A percentile compares a stretch with the other conserved stretches of the same genome.
These are phyloP conservation scores for Suncus etruscus DNA, from an alignment of 2,113 vertebrate species.

Conservation along the genomic window DNA sequence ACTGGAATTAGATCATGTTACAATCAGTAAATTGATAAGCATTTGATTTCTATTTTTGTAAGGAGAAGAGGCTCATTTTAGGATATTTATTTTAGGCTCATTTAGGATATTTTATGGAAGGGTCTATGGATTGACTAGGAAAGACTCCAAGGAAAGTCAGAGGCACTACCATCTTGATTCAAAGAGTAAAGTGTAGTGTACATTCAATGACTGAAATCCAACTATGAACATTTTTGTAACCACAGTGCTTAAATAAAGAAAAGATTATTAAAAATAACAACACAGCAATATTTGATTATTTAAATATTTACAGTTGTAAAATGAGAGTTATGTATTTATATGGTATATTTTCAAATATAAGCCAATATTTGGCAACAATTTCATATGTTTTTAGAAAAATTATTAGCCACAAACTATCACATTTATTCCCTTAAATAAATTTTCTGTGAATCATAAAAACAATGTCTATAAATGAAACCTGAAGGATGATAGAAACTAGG, in stretches of 20 bases:
- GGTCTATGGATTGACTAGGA: neutral
- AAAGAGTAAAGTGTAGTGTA: too few relatives aligned
- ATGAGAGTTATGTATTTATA: neutral
- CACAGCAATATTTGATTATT: too few relatives aligned
- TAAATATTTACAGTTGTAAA: neutral
- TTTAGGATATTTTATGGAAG: neutral
- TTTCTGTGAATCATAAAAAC: constrained; percentile 15
- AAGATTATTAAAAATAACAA: too few relatives aligned
- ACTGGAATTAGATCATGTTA: neutral
- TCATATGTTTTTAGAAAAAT: constrained; percentile 30
- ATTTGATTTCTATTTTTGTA: neutral
- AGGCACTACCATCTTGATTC: neutral
- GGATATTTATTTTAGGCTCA: too few relatives aligned
- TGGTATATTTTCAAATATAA: neutral
- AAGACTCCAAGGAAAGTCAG: neutral
- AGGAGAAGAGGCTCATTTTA: neutral
- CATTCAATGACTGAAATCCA: too few relatives aligned
- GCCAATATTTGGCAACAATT: neutral
- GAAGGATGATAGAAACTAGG: neutral
- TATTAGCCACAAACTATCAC: neutral
- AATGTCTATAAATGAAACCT: neutral
- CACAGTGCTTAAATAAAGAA: too few relatives aligned
- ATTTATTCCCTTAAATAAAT: neutral
- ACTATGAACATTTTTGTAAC: too few relatives aligned
- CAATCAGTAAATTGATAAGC: neutral